A percentile compares a stretch with the other conserved stretches of the same genome.
Conservation (phyloP, 2,888 invertebrate species). For the Aphelenchoides bicaudatus region DNA sequence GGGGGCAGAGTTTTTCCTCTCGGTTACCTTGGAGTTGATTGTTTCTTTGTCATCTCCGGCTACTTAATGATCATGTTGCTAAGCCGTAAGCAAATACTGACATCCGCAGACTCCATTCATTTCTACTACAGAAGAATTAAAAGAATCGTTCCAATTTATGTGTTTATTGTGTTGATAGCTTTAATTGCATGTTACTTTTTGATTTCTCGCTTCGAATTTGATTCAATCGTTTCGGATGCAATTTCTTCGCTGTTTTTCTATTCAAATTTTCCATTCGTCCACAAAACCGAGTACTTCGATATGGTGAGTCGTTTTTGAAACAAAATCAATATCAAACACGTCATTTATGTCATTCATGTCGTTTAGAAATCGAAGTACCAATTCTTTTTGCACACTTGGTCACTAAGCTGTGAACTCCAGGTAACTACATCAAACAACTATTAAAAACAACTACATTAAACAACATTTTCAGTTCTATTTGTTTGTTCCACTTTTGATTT, state of each 20-base stretch:
- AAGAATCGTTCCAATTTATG: conserved; percentile 11
- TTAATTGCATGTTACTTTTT: background rate
- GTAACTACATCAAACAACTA: too few relatives aligned
- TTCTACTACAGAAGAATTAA: conserved; percentile 18
- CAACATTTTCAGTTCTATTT: too few relatives aligned
- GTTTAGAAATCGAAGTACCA: conserved; percentile 2
- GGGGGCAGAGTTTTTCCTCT: too few relatives aligned
- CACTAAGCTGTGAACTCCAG: background rate
- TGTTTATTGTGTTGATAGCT: background rate
- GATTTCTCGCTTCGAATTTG: conserved; percentile 9
- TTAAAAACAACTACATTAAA: too few relatives aligned
- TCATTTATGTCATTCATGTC: background rate
- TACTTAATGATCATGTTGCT: conserved; percentile 7
- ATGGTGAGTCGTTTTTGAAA: background rate
- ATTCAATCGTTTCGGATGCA: background rate
- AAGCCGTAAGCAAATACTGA: background rate
- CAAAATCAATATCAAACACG: too few relatives aligned
- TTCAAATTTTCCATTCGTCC: conserved; percentile 8
- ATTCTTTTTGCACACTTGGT: conserved; percentile 10
- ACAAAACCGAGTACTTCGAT: conserved; percentile 11
- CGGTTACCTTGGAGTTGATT: too few relatives aligned
- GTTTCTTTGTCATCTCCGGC: conserved; percentile 22
- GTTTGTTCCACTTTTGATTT: conserved; percentile 1
- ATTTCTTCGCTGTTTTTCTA: conserved; percentile 7
- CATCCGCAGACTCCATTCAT: background rate